Percentiles rank a stretch among this genome's conserved stretches.
Conservation (phyloP, 2,797 vertebrate species). For the Gallinago solitaria region DNA sequence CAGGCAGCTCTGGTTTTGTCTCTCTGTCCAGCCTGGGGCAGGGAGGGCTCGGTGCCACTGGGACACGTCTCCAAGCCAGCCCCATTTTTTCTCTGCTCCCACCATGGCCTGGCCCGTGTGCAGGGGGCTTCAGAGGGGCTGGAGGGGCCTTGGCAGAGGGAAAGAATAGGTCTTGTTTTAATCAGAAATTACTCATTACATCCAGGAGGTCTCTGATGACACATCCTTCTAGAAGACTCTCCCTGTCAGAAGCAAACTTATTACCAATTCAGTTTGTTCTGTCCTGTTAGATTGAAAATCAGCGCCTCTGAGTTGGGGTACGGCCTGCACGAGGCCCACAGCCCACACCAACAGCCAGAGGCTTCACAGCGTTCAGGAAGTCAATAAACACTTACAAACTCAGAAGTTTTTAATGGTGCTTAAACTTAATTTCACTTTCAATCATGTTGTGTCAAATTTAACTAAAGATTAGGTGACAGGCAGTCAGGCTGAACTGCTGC, state of each 20-base stretch:
- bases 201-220: neutral
- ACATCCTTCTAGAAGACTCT: neutral
- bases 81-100: neutral
- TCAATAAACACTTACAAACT: neutral
- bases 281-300: neutral
- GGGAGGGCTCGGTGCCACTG: accelerated
- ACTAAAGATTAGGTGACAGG: neutral
- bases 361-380: neutral
- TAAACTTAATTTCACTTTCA: slow-evolving; percentile 43
- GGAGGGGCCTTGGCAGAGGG: neutral
- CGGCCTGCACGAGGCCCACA: neutral
- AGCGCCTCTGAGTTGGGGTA: neutral
- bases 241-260: neutral
- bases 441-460: slow-evolving; percentile 8
- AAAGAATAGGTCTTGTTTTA: neutral
- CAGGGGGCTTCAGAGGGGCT: neutral
- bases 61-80: neutral
- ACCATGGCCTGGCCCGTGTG: accelerated
- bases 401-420: neutral
- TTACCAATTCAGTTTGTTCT: neutral
- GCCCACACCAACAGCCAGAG: neutral
- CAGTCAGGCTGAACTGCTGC: neutral
- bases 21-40: accelerated
- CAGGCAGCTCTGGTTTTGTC: neutral
- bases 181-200: neutral